Evolutionary conservation across 2,113 vertebrate genomes (phyloP).

Genomic region (Glareola pratincola): DNA sequence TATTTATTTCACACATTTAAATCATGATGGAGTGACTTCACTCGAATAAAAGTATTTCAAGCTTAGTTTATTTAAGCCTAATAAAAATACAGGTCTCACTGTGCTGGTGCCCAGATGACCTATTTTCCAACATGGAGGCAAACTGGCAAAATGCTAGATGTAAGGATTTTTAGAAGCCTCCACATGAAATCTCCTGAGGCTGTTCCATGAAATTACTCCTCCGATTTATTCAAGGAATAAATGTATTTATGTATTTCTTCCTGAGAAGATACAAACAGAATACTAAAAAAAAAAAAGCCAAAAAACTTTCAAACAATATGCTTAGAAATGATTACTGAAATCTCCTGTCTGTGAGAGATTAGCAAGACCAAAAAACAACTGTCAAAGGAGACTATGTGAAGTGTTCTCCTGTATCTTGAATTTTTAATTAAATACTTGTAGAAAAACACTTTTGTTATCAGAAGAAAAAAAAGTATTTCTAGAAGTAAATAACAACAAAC

Average conservation of each 20-base stretch:
- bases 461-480: neutral
- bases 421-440: neutral
- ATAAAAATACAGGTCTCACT: neutral
- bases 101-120: neutral
- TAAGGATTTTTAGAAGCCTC: neutral
- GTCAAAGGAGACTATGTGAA: neutral
- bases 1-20: neutral
- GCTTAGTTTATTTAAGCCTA: neutral
- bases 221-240: neutral
- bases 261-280: neutral
- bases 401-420: neutral
- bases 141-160: neutral
- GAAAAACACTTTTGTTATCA: neutral
- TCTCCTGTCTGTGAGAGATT: neutral
- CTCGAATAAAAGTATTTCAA: neutral
- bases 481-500: neutral
- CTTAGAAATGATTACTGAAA: neutral
- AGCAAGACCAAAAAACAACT: neutral
- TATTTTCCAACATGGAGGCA: neutral
- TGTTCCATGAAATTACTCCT: neutral
- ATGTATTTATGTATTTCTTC: neutral
- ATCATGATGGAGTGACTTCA: neutral
- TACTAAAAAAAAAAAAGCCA: neutral
- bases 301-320: neutral
- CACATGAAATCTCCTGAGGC: neutral